Conservation (phyloP, 2,888 invertebrate species). For the Punctoribates punctum region DNA sequence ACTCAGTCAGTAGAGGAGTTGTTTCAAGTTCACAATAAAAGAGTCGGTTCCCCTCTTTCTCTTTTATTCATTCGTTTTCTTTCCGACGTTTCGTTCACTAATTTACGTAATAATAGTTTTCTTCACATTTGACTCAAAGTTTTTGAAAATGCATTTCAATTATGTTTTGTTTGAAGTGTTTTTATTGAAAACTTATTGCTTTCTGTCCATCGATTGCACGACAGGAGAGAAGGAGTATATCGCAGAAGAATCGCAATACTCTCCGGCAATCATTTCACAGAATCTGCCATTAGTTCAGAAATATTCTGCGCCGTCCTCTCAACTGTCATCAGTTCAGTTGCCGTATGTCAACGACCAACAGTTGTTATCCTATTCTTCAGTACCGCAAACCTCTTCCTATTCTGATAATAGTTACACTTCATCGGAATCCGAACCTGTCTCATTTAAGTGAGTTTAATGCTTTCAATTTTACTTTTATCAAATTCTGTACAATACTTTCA, state of each 20-base stretch:
- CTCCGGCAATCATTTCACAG: neutral
- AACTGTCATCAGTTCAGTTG: neutral
- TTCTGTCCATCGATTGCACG: neutral
- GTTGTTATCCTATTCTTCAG: conserved; percentile 1
- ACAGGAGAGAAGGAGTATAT: neutral
- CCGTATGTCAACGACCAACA: conserved; percentile 11
- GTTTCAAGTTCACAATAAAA: conserved; percentile 37
- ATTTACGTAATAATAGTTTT: neutral
- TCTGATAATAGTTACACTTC: conserved; percentile 15
- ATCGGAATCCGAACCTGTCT: neutral
- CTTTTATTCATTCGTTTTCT: neutral
- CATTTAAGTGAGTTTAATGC: neutral
- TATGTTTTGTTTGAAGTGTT: neutral
- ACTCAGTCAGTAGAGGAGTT: neutral
- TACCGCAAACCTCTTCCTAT: neutral
- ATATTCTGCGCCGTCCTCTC: neutral
- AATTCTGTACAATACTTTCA: too few species aligned
- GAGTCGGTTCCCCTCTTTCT: neutral
- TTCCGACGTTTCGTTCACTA: neutral
- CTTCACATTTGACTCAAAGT: neutral
- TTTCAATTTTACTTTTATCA: too few species aligned
- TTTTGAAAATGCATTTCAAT: neutral
- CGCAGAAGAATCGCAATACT: conserved; percentile 23
- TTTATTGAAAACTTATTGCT: neutral
- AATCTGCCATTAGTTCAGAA: neutral